Evolutionary conservation across 2,888 invertebrate species (phyloP).

Genomic region (Galerucella pusilla): DNA sequence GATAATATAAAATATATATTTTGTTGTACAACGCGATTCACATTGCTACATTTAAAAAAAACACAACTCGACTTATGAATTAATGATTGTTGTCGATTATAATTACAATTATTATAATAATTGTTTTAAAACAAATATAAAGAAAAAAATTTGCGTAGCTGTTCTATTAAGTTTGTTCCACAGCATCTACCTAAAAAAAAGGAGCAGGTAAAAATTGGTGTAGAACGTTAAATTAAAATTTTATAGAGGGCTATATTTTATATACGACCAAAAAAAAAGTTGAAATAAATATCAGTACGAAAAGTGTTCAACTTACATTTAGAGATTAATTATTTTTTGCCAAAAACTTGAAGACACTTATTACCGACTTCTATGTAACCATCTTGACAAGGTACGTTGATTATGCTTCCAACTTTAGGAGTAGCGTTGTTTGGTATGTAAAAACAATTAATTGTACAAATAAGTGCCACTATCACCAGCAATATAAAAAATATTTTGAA

Average conservation of each 20-base stretch:
- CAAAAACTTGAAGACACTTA: conserved; percentile 17
- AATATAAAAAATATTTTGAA: neutral
- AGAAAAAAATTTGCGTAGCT: too few relatives aligned
- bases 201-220: too few relatives aligned
- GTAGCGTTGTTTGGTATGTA: neutral
- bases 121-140: too few relatives aligned
- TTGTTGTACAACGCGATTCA: neutral
- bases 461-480: neutral
- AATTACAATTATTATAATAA: neutral
- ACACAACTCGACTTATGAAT: neutral
- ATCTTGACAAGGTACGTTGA: conserved; percentile 19
- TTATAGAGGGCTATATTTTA: too few relatives aligned
- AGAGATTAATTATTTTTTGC: neutral
- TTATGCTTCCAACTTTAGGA: conserved; percentile 18
- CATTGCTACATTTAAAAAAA: neutral
- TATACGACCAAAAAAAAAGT: too few relatives aligned
- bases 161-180: too few relatives aligned
- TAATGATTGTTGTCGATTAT: neutral
- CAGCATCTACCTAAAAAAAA: too few relatives aligned
- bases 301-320: conserved; percentile 8
- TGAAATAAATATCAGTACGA: too few relatives aligned
- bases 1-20: neutral
- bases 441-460: neutral
- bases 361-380: conserved; percentile 12
- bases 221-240: too few relatives aligned